A percentile compares a stretch with the other conserved stretches of the same genome.
phyloP scores from a whole-genome alignment of 2,888 invertebrate species.

The Agrochola lychnidis region DNA sequence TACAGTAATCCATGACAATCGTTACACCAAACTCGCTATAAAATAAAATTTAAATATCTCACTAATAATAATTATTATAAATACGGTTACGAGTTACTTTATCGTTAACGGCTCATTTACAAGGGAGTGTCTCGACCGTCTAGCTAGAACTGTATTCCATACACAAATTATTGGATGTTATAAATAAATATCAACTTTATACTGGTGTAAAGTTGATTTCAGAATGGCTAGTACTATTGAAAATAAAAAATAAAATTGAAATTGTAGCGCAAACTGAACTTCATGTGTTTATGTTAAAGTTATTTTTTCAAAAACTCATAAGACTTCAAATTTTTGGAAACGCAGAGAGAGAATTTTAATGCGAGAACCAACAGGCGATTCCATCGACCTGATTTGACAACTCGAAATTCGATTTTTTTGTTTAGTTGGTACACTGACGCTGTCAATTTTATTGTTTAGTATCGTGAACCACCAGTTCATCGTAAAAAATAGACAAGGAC shows the following conservation, averaged over 20 bases:
- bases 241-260: not conserved
- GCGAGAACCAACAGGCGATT: too few species aligned
- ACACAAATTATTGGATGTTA: not conserved
- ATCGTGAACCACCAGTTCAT: not conserved
- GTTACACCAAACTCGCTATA: constrained; percentile 31
- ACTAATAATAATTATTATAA: constrained; percentile 41
- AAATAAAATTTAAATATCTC: constrained; percentile 56
- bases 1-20: constrained; percentile 29
- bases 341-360: not conserved
- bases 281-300: not conserved
- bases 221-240: not conserved
- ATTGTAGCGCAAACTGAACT: not conserved
- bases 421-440: not conserved
- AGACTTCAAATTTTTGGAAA: not conserved
- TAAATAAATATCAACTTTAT: not conserved
- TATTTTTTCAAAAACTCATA: not conserved
- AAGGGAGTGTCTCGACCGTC: constrained; percentile 6
- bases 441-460: not conserved
- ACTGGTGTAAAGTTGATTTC: not conserved
- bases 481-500: not conserved
- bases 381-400: not conserved
- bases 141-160: not conserved
- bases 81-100: constrained; percentile 35
- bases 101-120: constrained; percentile 1
- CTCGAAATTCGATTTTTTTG: too few species aligned